A percentile compares a stretch with the other conserved stretches of the same genome.
Evolutionary conservation across 2,888 invertebrate species (phyloP).

Genomic region (Ecliptopera silaceata): DNA sequence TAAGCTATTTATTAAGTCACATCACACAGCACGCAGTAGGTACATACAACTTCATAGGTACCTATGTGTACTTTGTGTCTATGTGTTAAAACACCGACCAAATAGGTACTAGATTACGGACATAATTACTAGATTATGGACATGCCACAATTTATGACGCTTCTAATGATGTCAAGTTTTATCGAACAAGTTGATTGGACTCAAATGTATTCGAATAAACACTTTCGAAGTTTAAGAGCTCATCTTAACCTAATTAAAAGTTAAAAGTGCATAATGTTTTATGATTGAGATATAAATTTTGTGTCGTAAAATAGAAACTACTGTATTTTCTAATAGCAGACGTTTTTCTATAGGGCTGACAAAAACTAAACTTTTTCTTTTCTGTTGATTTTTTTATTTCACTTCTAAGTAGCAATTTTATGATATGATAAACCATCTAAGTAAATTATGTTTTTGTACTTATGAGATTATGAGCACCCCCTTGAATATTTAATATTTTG

Average conservation of each 20-base stretch:
- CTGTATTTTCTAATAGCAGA: neutral
- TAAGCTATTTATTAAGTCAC: no score
- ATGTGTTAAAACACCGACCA: conserved; percentile 29
- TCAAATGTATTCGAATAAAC: conserved; percentile 16
- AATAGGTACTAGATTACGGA: no score
- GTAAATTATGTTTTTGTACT: no score
- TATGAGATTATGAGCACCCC: no score
- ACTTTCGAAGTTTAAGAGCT: conserved; percentile 20
- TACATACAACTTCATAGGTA: neutral
- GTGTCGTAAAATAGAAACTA: neutral
- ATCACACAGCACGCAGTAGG: neutral
- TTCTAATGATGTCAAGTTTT: conserved; percentile 39
- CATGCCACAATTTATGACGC: conserved; percentile 34
- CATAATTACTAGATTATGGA: no score
- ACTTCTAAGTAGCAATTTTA: no score
- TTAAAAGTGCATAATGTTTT: conserved; percentile 6
- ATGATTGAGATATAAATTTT: neutral
- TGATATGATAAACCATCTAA: no score
- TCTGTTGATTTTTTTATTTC: no score
- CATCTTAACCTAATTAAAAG: conserved; percentile 16
- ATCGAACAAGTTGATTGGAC: conserved; percentile 28
- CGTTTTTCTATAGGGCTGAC: no score
- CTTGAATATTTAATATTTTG: no score
- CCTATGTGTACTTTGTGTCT: neutral
- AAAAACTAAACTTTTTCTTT: no score